phyloP scores from a whole-genome alignment of 1,140 invertebrate genomes.

The Zeugodacus cucurbitae region DNA sequence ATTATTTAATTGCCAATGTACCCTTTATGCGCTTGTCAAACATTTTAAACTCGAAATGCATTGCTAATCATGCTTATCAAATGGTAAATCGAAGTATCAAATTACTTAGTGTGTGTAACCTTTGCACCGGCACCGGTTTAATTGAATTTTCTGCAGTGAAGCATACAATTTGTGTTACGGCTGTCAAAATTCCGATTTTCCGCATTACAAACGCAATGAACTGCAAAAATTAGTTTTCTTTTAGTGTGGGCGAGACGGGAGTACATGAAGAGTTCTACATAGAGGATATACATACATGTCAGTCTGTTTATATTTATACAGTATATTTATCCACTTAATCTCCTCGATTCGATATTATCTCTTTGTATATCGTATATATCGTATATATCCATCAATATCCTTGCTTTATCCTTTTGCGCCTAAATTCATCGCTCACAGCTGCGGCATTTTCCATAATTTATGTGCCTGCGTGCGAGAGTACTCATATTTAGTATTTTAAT shows the following conservation, averaged over 20 bases:
- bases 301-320: too few species aligned
- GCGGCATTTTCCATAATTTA: conserved; percentile 1
- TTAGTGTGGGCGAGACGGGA: background rate
- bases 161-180: too few species aligned
- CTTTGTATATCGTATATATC: too few species aligned
- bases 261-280: background rate
- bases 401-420: too few species aligned
- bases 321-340: too few species aligned
- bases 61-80: background rate
- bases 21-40: background rate
- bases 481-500: background rate
- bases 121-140: background rate
- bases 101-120: background rate
- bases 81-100: background rate
- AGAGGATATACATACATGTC: too few species aligned
- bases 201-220: background rate
- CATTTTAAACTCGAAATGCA: background rate
- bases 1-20: background rate
- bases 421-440: background rate
- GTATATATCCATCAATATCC: too few species aligned
- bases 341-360: too few species aligned
- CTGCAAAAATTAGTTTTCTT: background rate
- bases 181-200: conserved; percentile 15
- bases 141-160: conserved; percentile 9
- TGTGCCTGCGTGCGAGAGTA: background rate